A percentile compares a stretch with the other conserved stretches of the same genome.
phyloP scores from a whole-genome alignment of 2,888 invertebrate species.

The Sphaeridia pumilis region DNA sequence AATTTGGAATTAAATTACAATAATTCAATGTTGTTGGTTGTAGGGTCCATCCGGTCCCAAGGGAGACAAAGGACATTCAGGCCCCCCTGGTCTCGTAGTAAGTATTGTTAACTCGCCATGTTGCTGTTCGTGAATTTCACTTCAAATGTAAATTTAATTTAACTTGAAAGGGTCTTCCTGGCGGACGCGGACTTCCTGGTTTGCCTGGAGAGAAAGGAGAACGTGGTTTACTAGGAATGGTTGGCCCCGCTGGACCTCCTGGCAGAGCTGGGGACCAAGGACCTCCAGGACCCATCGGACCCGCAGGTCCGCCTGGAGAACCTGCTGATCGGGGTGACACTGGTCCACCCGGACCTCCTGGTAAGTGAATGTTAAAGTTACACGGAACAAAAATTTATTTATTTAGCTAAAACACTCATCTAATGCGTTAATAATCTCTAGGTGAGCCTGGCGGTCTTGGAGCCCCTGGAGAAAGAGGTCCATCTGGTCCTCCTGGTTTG shows the following conservation, averaged over 20 bases:
- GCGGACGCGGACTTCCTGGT: constrained; percentile 55
- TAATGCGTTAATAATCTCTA: constrained; percentile 35
- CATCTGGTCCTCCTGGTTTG: constrained; percentile 56
- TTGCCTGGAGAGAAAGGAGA: constrained; percentile 63
- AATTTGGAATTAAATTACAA: not conserved
- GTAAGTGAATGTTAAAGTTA: constrained; percentile 16
- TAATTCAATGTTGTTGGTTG: constrained; percentile 13
- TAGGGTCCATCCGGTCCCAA: constrained; percentile 55
- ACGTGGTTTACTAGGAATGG: constrained; percentile 53
- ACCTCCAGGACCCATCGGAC: constrained; percentile 60
- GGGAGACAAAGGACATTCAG: constrained; percentile 60
- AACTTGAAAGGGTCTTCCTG: constrained; percentile 50
- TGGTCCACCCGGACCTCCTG: constrained; percentile 54
- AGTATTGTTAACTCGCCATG: constrained; percentile 28
- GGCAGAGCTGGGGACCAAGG: constrained; percentile 66
- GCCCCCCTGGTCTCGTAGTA: constrained; percentile 54
- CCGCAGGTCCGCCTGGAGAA: constrained; percentile 65
- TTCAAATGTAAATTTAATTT: not conserved
- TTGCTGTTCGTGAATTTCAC: not conserved
- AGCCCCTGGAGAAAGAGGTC: constrained; percentile 60
- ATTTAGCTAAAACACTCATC: not conserved
- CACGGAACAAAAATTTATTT: not conserved
- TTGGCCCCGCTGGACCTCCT: constrained; percentile 64
- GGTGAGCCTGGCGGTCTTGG: constrained; percentile 64
- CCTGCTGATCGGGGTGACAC: constrained; percentile 67